Evolutionary conservation across 2,797 vertebrate species (phyloP), one percentile per base, ranked within the genome.

Genomic region (Limosa lapponica): DNA sequence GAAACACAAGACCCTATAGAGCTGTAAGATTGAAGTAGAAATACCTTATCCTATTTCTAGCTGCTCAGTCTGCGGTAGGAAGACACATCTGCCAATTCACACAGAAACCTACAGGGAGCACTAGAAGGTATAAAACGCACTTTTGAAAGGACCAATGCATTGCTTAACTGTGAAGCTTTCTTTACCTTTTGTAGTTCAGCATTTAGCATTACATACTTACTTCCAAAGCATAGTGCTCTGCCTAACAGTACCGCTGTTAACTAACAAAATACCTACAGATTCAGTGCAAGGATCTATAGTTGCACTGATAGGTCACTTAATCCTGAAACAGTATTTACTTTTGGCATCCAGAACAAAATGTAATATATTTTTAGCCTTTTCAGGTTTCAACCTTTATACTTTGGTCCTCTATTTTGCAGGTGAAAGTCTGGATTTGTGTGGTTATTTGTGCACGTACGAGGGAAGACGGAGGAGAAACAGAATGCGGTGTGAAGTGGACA

Each of bases 51-150:
- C 20, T 61, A 11, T 58, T 71, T 64, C 28, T n/a, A 36, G 41
- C 32, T 11, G 67, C 41, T 67, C 36, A 25, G 59, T 6, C 13
- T 75, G 81, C 67, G 62, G 55, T 1, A 46, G 62, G 44, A 88
- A 88, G 71, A 17, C 12, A 39, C 39, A 24, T 16, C 43, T 78
- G 52, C 61, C 71, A 64, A 22, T 85, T 66, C 86, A 59, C 41
- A 87, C 48, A 77, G 57, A 82, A 48, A 83, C 82, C 79, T 46
- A 48, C 70, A 84, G 86, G 87, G 92, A 86, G 91, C 91, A 93
- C 70, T 51, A 73, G 61, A 90, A 67, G 28, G 48, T 44, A 43
- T 5, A 81, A 89, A 88, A 89, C 0, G 2, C 80, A 36, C 54
- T 48, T 55, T 51, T 30, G 32, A 37, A 4, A 51, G 48, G 46